Evolutionary conservation across 2,888 invertebrate species (phyloP), one percentile per base, ranked within the genome.

Genomic region (Phyllotreta cruciferae): DNA sequence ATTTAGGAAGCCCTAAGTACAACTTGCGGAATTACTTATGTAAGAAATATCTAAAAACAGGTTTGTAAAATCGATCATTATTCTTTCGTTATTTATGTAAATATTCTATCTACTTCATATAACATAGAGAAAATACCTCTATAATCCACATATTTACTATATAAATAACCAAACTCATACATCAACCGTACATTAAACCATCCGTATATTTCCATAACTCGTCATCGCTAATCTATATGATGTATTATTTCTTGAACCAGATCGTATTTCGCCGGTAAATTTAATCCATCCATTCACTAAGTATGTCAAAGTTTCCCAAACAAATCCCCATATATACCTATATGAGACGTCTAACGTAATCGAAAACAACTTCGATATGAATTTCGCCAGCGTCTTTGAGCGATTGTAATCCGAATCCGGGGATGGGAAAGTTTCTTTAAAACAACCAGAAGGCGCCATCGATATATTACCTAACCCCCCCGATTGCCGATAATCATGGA

Each of bases 41-140:
- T n/a, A n/a, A n/a, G n/a, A n/a, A n/a, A n/a, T n/a, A n/a, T n/a
- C n/a, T n/a, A n/a, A n/a, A n/a, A n/a, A n/a, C n/a, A n/a, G n/a
- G n/a, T n/a, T n/a, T n/a, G n/a, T n/a, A n/a, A n/a, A n/a, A n/a
- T n/a, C n/a, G n/a, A n/a, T 73, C 69, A 67, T 69, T 71, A 24
- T 70, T 69, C 67, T 35, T 56, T 10, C 9, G 10, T 24, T 24
- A 24, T 24, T 24, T 24, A n/a, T n/a, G n/a, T n/a, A 24, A 24
- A 24, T 24, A 24, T 24, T 24, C 24, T 3, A 24, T 24, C 24
- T 24, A 24, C 24, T 4, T 24, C 24, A 4, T 4, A 3, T 24
- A 3, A 24, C 24, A 24, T 24, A 1, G 24, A 24, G 24, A 4
- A 24, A 24, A 24, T 24, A n/a, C n/a, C n/a, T 44, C 1, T n/a